phyloP scores from a whole-genome alignment of 2,797 vertebrate species.

The Scyliorhinus canicula region DNA sequence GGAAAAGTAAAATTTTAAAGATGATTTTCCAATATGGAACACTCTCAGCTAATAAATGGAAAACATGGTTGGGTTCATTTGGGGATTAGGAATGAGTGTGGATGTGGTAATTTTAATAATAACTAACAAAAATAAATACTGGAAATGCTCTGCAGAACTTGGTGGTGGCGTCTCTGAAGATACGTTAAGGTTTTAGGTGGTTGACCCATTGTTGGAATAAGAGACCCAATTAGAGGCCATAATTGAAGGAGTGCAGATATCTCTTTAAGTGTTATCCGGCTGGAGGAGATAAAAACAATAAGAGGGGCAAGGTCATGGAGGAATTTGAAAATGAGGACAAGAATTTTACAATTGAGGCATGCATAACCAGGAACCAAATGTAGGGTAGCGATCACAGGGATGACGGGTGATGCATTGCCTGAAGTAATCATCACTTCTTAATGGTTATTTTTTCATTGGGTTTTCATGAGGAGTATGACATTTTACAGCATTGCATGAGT shows the following conservation, averaged over 20 bases:
- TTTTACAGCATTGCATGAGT: background rate
- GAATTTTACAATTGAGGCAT: background rate
- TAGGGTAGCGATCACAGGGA: background rate
- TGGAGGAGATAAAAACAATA: background rate
- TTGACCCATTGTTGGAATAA: background rate
- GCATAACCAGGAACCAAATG: background rate
- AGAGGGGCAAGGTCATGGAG: background rate
- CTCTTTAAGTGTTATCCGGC: no score
- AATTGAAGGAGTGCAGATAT: background rate
- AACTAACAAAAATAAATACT: no score
- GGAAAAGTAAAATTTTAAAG: background rate
- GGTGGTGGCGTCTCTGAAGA: background rate
- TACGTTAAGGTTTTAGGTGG: background rate
- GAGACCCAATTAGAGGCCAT: background rate
- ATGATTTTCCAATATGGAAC: background rate
- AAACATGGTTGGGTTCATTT: background rate
- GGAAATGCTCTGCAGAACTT: background rate
- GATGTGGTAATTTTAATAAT: background rate
- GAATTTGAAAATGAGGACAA: background rate
- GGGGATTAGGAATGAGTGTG: background rate
- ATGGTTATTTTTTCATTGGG: background rate
- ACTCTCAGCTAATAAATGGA: background rate
- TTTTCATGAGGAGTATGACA: background rate
- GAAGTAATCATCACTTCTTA: background rate
- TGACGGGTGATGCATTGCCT: background rate